phyloP scores from a whole-genome alignment of 2,113 vertebrate genomes.

The Ailuropoda melanoleuca region DNA sequence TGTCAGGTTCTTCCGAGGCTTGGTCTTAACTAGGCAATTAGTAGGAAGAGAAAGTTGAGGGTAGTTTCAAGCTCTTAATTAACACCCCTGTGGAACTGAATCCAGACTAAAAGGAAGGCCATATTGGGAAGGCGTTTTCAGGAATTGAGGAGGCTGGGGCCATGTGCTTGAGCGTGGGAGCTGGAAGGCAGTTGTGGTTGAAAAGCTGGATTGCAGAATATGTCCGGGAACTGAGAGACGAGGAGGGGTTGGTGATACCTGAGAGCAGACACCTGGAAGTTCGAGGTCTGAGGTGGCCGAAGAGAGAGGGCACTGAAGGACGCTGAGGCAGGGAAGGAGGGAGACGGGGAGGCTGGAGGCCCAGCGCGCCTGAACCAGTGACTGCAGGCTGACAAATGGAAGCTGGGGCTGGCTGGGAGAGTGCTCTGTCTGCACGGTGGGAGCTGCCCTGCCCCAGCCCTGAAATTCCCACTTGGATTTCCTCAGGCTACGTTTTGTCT shows the following conservation, averaged over 20 bases:
- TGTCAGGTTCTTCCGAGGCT: background rate
- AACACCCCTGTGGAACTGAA: background rate
- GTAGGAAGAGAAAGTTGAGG: background rate
- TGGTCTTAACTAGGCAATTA: background rate
- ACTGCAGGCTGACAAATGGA: background rate
- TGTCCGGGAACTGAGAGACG: background rate
- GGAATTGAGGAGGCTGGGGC: background rate
- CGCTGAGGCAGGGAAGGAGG: background rate
- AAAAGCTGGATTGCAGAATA: background rate
- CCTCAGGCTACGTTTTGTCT: background rate
- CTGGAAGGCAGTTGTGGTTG: background rate
- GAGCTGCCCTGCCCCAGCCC: accelerated
- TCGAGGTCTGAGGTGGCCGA: background rate
- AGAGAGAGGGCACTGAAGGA: background rate
- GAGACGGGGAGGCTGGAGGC: background rate
- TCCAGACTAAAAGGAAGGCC: background rate
- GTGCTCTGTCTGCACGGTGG: background rate
- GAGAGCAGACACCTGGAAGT: background rate
- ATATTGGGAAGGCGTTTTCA: background rate
- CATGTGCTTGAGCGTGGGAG: background rate
- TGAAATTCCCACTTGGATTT: background rate
- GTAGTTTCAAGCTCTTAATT: background rate
- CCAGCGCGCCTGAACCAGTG: background rate
- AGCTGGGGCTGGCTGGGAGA: background rate
- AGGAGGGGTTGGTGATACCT: background rate